Evolutionary conservation across 2,888 invertebrate genomes (phyloP), one percentile per base, ranked within the genome.

Genomic region (Napeogenes inachia): DNA sequence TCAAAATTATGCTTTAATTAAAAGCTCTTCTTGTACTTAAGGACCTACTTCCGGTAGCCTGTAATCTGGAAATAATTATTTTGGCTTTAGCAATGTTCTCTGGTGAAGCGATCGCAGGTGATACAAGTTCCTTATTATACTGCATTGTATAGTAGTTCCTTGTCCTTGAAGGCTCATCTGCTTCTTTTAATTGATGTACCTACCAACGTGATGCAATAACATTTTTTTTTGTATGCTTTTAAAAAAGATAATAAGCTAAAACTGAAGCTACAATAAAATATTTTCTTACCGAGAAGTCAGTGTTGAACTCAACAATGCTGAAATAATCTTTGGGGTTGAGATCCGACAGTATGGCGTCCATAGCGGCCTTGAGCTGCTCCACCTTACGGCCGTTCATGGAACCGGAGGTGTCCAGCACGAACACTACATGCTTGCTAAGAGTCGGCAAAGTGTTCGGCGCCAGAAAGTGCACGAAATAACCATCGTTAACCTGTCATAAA

Each of bases 391-490:
- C 95, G 70, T 87, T 85, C 95, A 95, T 95, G 57, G 95, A 95
- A 8, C 95, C 94, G 45, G 94, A 94, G 0, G 94, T 93, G 77
- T 95, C 95, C 73, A 95, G 84, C 13, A 95, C 93, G 77, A 95
- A 95, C 8, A 95, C 91, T 4, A 94, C 93, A 73, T 94, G 92
- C 77, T 95, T 95, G 63, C 86, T 89, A 55, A 94, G 82, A 3
- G 93, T 90, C 30, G 88, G 84, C 63, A 94, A 77, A 33, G 92
- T 89, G 3, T 82, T 78, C 0, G 95, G 95, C 8, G 94, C 92
- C 78, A 94, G 94, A 84, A 94, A 95, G 74, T 95, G 95, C 0
- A 95, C 94, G 81, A 95, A 95, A 80, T 94, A 94, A 0, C 94
- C 95, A 69, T 93, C 93, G 73, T 93, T 92, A 0, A 94, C 89